Evolutionary conservation across 1,140 invertebrate genomes (phyloP).

Genomic region (Neuroterus valhalla): DNA sequence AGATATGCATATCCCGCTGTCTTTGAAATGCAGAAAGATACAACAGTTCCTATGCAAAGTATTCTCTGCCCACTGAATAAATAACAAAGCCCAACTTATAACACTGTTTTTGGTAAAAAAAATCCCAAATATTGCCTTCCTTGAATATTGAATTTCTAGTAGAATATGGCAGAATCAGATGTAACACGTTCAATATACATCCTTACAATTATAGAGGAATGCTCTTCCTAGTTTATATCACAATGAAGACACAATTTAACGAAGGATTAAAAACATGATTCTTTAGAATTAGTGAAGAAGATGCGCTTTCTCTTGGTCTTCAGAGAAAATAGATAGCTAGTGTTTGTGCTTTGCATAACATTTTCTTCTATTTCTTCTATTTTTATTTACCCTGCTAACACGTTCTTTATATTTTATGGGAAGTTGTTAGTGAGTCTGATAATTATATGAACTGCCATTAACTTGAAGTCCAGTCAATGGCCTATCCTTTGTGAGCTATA

Average conservation of each 20-base stretch:
- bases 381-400: not conserved
- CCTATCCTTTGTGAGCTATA: slow-evolving; percentile 23
- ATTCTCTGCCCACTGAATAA: slow-evolving; percentile 17
- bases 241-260: slow-evolving; percentile 3
- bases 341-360: not conserved
- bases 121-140: not conserved
- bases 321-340: not conserved
- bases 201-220: not conserved
- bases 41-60: not conserved
- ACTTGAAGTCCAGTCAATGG: slow-evolving; percentile 20
- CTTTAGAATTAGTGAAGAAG: not conserved
- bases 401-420: too few relatives aligned
- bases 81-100: slow-evolving; percentile 5
- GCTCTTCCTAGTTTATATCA: slow-evolving; percentile 18
- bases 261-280: not conserved
- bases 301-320: not conserved
- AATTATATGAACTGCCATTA: not conserved
- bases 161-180: too few relatives aligned
- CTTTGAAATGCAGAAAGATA: slow-evolving; percentile 9
- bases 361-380: not conserved
- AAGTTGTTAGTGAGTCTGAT: not conserved
- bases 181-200: too few relatives aligned
- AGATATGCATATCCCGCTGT: slow-evolving; percentile 24
- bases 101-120: not conserved
- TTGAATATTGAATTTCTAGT: too few relatives aligned